These are phyloP conservation scores for Melozone crissalis DNA, from an alignment of 2,113 vertebrate species.

Conservation along the genomic window DNA sequence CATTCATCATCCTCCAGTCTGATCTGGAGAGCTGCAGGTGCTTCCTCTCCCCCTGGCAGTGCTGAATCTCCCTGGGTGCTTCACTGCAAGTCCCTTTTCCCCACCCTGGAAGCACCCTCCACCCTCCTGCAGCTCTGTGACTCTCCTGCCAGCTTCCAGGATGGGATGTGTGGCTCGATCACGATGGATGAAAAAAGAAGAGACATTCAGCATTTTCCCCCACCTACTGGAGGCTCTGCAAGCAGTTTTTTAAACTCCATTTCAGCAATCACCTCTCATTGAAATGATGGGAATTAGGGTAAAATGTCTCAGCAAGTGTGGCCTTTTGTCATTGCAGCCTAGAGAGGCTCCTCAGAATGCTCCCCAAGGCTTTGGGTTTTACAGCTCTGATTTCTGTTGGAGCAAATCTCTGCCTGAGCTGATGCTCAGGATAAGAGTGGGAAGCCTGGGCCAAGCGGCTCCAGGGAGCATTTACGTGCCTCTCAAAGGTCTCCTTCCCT, in stretches of 20 bases:
- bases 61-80: neutral
- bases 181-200: neutral
- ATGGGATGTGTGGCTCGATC: rapidly evolving
- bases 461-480: neutral
- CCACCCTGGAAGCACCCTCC: neutral
- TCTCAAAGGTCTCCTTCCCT: neutral
- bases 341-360: neutral
- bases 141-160: neutral
- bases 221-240: rapidly evolving
- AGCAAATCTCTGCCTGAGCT: neutral
- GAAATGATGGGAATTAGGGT: neutral
- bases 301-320: neutral
- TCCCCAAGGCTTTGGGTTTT: neutral
- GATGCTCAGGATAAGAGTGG: neutral
- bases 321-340: neutral
- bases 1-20: neutral
- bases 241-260: neutral
- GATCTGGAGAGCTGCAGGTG: neutral
- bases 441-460: neutral
- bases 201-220: neutral
- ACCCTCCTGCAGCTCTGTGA: neutral
- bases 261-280: neutral
- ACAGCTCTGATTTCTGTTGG: neutral
- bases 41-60: neutral
- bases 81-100: neutral